Conservation (phyloP, 2,797 vertebrate species). For the Champsocephalus esox region DNA sequence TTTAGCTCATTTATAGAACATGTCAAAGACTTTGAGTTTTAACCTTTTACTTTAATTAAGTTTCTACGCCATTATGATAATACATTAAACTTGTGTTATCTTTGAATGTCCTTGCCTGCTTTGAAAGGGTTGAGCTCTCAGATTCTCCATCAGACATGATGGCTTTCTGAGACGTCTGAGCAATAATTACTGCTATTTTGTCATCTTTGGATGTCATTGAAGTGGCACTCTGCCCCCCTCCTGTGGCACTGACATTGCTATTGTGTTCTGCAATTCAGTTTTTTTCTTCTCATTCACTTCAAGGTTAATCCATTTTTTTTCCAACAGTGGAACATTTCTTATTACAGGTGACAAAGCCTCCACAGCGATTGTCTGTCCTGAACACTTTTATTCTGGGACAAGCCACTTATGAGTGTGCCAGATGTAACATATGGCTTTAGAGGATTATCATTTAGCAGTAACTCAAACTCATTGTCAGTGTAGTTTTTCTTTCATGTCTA, state of each 20-base stretch:
- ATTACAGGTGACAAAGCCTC: slow-evolving; percentile 34
- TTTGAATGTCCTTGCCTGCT: background rate
- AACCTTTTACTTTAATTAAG: background rate
- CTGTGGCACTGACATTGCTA: slow-evolving; percentile 34
- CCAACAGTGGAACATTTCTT: slow-evolving; percentile 26
- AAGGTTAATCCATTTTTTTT: slow-evolving; percentile 32
- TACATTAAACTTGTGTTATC: background rate
- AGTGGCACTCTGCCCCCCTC: slow-evolving; percentile 38
- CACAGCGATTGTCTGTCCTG: slow-evolving; percentile 31
- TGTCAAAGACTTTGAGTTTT: background rate
- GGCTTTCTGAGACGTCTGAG: slow-evolving; percentile 27
- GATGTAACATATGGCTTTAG: slow-evolving; percentile 21
- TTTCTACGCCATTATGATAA: background rate
- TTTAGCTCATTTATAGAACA: background rate
- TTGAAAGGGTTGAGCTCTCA: slow-evolving; percentile 19
- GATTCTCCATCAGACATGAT: slow-evolving; percentile 15
- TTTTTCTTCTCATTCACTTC: slow-evolving; percentile 21
- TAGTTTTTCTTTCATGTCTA: background rate
- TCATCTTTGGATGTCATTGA: slow-evolving; percentile 40
- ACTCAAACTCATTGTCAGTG: background rate
- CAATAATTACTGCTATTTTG: slow-evolving; percentile 54
- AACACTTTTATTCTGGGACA: slow-evolving; percentile 16
- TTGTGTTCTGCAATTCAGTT: slow-evolving; percentile 30
- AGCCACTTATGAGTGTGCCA: slow-evolving; percentile 21
- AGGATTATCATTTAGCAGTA: background rate